These are phyloP conservation scores for Bilobella aurantiaca DNA, from an alignment of 1,140 invertebrate species.

Conservation along the genomic window DNA sequence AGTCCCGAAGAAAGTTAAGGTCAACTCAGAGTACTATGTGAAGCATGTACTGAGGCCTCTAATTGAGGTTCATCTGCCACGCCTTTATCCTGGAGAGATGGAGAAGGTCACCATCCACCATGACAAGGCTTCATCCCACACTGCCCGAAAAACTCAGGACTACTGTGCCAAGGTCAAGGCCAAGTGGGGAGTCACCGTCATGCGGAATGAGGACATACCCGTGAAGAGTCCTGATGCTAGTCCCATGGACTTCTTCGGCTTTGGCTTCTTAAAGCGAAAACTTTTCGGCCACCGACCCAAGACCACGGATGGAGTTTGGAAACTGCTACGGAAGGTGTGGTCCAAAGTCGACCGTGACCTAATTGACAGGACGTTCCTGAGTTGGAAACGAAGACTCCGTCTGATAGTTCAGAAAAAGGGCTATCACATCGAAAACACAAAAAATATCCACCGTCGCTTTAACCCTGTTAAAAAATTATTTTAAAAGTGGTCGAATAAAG, in stretches of 20 bases:
- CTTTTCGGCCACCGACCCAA: neutral
- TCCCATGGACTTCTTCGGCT: slow-evolving; percentile 17
- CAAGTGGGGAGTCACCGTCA: neutral
- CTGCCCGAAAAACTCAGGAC: neutral
- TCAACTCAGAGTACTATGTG: neutral
- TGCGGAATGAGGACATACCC: slow-evolving; percentile 17
- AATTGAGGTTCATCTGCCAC: neutral
- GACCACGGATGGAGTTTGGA: slow-evolving; percentile 8
- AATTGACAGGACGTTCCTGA: neutral
- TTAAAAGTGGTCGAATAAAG: no score
- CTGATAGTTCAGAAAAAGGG: neutral
- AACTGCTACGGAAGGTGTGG: slow-evolving; percentile 1
- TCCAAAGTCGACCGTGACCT: neutral
- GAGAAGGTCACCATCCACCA: neutral
- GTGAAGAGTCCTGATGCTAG: slow-evolving; percentile 13
- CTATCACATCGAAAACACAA: slow-evolving; percentile 2
- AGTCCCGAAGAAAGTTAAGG: slow-evolving; percentile 4
- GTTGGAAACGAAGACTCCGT: slow-evolving; percentile 5
- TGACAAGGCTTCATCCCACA: neutral
- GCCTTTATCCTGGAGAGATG: neutral
- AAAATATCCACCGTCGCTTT: neutral
- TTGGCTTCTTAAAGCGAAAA: slow-evolving; percentile 4
- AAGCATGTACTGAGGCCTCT: neutral
- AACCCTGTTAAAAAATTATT: no score
- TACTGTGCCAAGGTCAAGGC: neutral